phyloP scores from a whole-genome alignment of 1,140 invertebrate species.

The Fragariocoptes setiger region DNA sequence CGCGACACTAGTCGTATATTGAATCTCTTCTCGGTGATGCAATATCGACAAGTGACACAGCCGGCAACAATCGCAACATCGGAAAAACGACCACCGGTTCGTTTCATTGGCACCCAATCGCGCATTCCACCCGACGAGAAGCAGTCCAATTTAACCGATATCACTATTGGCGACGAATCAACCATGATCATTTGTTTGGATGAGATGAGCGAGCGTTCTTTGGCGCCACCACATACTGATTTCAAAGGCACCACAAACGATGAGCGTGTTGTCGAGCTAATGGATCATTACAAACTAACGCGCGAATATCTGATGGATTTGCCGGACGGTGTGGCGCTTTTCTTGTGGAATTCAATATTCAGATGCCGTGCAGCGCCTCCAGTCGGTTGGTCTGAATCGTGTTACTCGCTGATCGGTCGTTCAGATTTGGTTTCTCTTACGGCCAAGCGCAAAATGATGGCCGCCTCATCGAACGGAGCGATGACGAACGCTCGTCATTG shows the following conservation, averaged over 20 bases:
- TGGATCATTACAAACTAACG: slow-evolving; percentile 24
- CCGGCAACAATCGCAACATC: no score
- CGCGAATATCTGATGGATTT: slow-evolving; percentile 34
- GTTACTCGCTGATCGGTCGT: slow-evolving; percentile 43
- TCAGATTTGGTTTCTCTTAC: slow-evolving; percentile 29
- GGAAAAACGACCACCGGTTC: no score
- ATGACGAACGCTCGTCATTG: no score
- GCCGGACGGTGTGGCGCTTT: slow-evolving; percentile 35
- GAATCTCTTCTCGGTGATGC: not conserved
- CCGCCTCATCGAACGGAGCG: no score
- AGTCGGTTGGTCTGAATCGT: slow-evolving; percentile 34
- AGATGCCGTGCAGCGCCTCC: slow-evolving; percentile 38
- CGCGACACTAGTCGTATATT: slow-evolving; percentile 13
- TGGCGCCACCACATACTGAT: not conserved
- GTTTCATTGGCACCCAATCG: no score
- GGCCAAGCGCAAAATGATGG: no score
- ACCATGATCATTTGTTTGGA: no score
- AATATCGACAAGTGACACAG: no score
- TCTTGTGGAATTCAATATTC: slow-evolving; percentile 38
- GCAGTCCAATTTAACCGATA: no score
- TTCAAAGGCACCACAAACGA: not conserved
- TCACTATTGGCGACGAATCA: no score
- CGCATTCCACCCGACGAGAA: no score
- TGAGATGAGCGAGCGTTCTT: not conserved
- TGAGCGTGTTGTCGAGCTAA: slow-evolving; percentile 14